phyloP scores from a whole-genome alignment of 2,113 vertebrate genomes.

The Syrmaticus mikado region DNA sequence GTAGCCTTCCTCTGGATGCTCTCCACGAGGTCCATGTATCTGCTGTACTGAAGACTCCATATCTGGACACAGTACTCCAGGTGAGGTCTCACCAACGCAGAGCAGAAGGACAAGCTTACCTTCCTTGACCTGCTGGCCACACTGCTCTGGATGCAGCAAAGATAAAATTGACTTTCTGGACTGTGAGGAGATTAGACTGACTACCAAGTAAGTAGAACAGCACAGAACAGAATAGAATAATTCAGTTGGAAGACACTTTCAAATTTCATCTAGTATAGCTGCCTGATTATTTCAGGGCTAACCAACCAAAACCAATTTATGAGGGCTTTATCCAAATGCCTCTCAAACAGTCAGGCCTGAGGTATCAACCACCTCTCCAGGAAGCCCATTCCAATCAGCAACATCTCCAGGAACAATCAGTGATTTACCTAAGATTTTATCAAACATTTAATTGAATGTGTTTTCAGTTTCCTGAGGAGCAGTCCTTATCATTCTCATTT shows the following conservation, averaged over 20 bases:
- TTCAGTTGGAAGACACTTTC: background rate
- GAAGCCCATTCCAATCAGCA: background rate
- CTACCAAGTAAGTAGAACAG: background rate
- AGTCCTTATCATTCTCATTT: background rate
- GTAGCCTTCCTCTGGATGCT: no score
- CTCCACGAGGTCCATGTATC: no score
- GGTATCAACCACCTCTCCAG: background rate
- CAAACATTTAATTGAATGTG: background rate
- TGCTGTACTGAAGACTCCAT: no score
- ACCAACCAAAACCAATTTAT: background rate
- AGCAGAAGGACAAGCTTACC: no score
- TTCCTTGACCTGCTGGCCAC: no score
- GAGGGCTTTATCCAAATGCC: background rate
- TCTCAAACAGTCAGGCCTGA: background rate
- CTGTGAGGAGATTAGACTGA: no score
- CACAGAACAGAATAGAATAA: background rate
- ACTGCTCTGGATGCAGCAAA: no score
- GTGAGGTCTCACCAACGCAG: no score
- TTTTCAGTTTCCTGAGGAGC: background rate
- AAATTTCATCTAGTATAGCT: background rate
- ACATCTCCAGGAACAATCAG: background rate
- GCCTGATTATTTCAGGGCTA: background rate
- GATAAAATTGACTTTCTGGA: no score
- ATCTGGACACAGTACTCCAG: no score
- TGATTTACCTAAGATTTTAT: background rate